Evolutionary conservation across 2,888 invertebrate genomes (phyloP), one percentile per base, ranked within the genome.

Genomic region (Hypena proboscidalis): DNA sequence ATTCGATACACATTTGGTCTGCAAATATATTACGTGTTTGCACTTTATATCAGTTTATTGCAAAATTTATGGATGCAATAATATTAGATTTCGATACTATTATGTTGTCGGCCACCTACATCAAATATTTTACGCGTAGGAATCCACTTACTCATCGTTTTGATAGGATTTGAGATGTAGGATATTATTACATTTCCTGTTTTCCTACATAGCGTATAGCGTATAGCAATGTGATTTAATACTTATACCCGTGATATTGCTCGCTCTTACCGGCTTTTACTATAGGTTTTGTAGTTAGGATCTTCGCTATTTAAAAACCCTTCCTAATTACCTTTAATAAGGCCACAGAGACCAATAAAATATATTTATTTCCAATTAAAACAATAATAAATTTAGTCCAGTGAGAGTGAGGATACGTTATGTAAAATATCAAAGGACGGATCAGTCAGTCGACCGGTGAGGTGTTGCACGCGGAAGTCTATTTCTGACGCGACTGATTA

Each of bases 391-490:
- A 26, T 11, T 10, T 7, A 26, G 11, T 11, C 10, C 2, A n/a
- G 6, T 9, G 13, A 7, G 30, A 10, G 30, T 19, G 9, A 20
- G 23, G n/a, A n/a, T n/a, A n/a, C 27, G 6, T 13, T 4, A 23
- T 7, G 32, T 9, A 9, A 29, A 40, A 47, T 56, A 59, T 63
- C 49, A 55, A 55, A 63, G 42, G 17, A n/a, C 44, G 27, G 25
- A 48, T 53, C 49, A 20, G 31, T 48, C 23, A 32, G 44, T 27
- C 42, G 38, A 27, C 29, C 29, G 45, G 13, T 32, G 40, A 72
- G 76, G 70, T 72, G 71, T 63, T 56, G 67, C 68, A 83, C 51
- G 74, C 82, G 85, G 85, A 85, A 82, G 80, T 80, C 80, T 85
- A 85, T 85, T 85, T 84, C 56, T 64, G 79, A 74, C 77, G 55